Conservation (phyloP, 2,888 invertebrate genomes). For the Tenthredo distinguenda region DNA sequence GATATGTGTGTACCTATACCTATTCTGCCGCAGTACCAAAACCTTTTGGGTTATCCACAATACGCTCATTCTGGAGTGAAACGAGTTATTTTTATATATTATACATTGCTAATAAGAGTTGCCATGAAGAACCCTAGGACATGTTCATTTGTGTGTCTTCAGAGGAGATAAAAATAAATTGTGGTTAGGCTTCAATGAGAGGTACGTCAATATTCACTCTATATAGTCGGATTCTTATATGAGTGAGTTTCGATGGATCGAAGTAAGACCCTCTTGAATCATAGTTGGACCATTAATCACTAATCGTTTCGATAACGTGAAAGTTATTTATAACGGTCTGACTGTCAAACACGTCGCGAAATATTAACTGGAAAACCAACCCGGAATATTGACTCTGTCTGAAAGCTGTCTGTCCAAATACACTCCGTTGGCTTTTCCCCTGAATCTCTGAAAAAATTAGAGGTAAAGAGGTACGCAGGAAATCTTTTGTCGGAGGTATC, state of each 20-base stretch:
- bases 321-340: background rate
- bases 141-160: background rate
- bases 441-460: background rate
- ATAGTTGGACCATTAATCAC: background rate
- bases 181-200: background rate
- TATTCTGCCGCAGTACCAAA: background rate
- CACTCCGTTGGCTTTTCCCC: background rate
- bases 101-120: no score
- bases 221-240: background rate
- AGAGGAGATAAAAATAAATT: background rate
- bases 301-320: background rate
- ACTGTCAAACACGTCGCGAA: background rate
- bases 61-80: background rate
- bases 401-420: background rate
- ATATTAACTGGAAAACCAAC: background rate
- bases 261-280: background rate
- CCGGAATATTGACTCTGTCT: background rate
- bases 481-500: background rate
- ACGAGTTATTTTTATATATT: no score
- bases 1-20: background rate
- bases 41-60: background rate
- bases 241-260: background rate
- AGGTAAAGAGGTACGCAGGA: background rate
- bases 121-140: background rate
- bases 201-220: background rate